phyloP scores from a whole-genome alignment of 2,888 invertebrate genomes.

The Spialia ferax region DNA sequence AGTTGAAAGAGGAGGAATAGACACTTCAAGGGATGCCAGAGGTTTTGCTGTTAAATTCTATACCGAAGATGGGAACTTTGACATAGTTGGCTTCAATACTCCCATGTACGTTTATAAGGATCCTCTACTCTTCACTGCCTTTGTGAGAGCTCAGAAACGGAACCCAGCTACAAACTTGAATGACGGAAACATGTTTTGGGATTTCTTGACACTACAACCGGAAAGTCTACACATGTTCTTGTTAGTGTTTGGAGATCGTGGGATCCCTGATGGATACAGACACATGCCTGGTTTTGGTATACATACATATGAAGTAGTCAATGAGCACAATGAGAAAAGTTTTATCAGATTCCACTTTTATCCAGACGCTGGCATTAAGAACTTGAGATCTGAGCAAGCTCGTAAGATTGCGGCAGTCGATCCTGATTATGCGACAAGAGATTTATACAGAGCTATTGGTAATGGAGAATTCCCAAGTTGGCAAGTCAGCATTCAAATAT shows the following conservation, averaged over 20 bases:
- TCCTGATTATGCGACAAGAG: slow-evolving; percentile 3
- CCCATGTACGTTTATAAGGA: neutral
- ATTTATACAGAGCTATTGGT: neutral
- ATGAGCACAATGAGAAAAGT: neutral
- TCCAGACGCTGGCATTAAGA: neutral
- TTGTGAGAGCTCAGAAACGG: neutral
- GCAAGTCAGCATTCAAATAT: slow-evolving; percentile 7
- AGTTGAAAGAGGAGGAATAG: neutral
- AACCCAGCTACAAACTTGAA: neutral
- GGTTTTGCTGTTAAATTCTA: slow-evolving; percentile 2
- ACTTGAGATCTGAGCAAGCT: neutral
- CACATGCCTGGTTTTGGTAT: slow-evolving; percentile 5
- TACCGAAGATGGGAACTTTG: neutral
- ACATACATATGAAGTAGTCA: neutral
- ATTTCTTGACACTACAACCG: neutral
- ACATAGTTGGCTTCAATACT: neutral
- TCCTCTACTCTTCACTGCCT: neutral
- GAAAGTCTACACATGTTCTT: slow-evolving; percentile 3
- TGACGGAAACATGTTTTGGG: slow-evolving; percentile 2
- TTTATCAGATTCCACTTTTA: slow-evolving; percentile 5
- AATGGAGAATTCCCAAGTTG: slow-evolving; percentile 1
- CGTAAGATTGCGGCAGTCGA: slow-evolving; percentile 3
- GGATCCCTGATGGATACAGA: neutral
- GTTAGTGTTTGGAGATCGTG: slow-evolving; percentile 3
- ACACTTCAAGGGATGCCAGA: neutral